These are phyloP conservation scores for Ditylenchus dipsaci DNA, from an alignment of 1,140 invertebrate species.

Conservation along the genomic window DNA sequence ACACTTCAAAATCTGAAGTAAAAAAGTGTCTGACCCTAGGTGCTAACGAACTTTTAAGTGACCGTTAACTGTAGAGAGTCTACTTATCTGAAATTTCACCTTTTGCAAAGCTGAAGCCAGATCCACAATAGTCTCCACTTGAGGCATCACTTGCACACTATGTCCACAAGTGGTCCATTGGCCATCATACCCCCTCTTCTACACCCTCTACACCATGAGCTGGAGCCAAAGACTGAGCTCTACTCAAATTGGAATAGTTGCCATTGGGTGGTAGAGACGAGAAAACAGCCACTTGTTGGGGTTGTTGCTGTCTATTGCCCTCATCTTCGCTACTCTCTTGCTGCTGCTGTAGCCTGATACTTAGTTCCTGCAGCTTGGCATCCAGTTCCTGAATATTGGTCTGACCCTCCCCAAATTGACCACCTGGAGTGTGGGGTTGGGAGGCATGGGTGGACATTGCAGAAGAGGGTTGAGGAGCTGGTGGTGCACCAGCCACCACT, in stretches of 20 bases:
- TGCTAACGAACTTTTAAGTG: too few relatives aligned
- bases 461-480: background rate
- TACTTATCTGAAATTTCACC: slow-evolving; percentile 14
- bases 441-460: background rate
- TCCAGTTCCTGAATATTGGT: slow-evolving; percentile 26
- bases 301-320: slow-evolving; percentile 26
- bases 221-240: slow-evolving; percentile 24
- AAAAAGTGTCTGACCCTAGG: too few relatives aligned
- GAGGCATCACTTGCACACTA: slow-evolving; percentile 10
- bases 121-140: slow-evolving; percentile 47
- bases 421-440: slow-evolving; percentile 23
- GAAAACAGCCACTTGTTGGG: background rate
- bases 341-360: slow-evolving; percentile 16
- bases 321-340: background rate
- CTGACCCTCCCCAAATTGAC: slow-evolving; percentile 14
- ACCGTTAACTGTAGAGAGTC: too few relatives aligned
- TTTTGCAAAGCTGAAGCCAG: slow-evolving; percentile 49
- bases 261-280: background rate
- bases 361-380: slow-evolving; percentile 31
- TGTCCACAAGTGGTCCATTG: background rate
- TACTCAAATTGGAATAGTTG: slow-evolving; percentile 3
- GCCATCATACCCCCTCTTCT: slow-evolving; percentile 5
- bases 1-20: too few relatives aligned
- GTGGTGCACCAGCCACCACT: background rate
- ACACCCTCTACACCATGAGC: background rate